Base-by-base conservation (phyloP, 2,888 invertebrate species). In the Pollenia griseotomentosa region DNA sequence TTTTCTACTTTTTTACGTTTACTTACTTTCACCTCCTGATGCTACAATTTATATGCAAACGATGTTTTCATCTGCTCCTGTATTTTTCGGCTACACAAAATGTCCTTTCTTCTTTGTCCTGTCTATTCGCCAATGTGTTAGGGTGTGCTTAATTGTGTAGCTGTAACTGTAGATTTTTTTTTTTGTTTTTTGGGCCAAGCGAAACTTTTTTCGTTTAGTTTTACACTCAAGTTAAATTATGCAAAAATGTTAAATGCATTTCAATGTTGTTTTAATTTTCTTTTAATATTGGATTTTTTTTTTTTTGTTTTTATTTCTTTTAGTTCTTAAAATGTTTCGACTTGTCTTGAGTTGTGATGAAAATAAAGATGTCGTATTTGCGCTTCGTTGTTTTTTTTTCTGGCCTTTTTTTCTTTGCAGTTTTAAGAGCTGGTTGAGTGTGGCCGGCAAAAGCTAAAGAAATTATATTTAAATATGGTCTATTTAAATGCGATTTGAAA, bases 241-340 rank as follows among this genome's bases (percentile, higher is more conserved):
- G 89, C 85, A 88, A 89, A 92, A 91, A 90, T 90, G 88, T 91
- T 91, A 92, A 92, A 92, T 92, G 92, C 91, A 92, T 91, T 92
- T 92, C 91, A 90, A 92, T 91, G 86, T 86, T 86, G 86, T 86
- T 86, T 87, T 87, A 87, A 87, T 90, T 90, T 87, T 87, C 84
- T 87, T 87, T 84, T 87, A 87, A 87, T 87, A 87, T 87, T 84
- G 84, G 51, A 87, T 81, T 81, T 79, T 68, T 65, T 74, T n/a
- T 11, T 48, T 59, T 16, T 55, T 40, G 12, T 71, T 70, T 73
- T 79, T 77, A 33, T 80, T 65, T 42, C 33, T 74, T 65, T 46
- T 44, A 59, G 71, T 42, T 77, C 70, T 83, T 78, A 79, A 59
- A 79, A 79, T 79, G 83, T 79, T 74, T 66, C 75, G 79, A 63